Percentiles rank a stretch among this genome's conserved stretches.
phyloP scores from a whole-genome alignment of 2,888 invertebrate genomes.

The Coleophora flavipennella region DNA sequence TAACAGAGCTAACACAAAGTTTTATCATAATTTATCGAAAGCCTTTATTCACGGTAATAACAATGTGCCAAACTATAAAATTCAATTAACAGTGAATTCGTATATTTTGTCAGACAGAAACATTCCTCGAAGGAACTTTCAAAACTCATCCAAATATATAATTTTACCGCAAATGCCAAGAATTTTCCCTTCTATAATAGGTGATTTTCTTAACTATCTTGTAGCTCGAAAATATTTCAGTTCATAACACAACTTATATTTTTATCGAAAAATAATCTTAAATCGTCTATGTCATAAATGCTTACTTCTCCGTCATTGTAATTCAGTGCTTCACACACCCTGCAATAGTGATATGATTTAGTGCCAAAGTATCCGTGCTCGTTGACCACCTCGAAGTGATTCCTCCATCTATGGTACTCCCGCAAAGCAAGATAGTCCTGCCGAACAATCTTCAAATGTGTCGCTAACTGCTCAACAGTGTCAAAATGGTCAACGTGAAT shows the following conservation, averaged over 20 bases:
- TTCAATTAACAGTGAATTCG: constrained; percentile 34
- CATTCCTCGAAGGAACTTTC: constrained; percentile 26
- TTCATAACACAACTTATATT: constrained; percentile 6
- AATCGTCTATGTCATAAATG: constrained; percentile 25
- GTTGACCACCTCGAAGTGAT: constrained; percentile 67
- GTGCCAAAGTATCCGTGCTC: constrained; percentile 80
- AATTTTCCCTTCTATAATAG: background rate
- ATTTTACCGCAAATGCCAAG: constrained; percentile 14
- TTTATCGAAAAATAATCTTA: constrained; percentile 26
- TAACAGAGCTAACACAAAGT: constrained; percentile 46
- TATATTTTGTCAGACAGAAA: constrained; percentile 29
- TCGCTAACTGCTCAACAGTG: constrained; percentile 60
- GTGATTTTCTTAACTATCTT: too few species aligned
- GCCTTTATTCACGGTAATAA: constrained; percentile 32
- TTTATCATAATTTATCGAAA: constrained; percentile 29
- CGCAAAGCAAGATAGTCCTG: constrained; percentile 35
- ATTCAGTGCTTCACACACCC: constrained; percentile 78
- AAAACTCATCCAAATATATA: constrained; percentile 30
- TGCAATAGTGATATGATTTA: constrained; percentile 73
- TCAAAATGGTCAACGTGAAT: constrained; percentile 73
- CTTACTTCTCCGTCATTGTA: constrained; percentile 56
- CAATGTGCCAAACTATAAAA: constrained; percentile 41
- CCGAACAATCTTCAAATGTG: constrained; percentile 62
- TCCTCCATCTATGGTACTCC: constrained; percentile 74
- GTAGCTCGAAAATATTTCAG: background rate